These are phyloP conservation scores for Echiichthys vipera DNA, from an alignment of 2,797 vertebrate genomes.

Conservation along the genomic window DNA sequence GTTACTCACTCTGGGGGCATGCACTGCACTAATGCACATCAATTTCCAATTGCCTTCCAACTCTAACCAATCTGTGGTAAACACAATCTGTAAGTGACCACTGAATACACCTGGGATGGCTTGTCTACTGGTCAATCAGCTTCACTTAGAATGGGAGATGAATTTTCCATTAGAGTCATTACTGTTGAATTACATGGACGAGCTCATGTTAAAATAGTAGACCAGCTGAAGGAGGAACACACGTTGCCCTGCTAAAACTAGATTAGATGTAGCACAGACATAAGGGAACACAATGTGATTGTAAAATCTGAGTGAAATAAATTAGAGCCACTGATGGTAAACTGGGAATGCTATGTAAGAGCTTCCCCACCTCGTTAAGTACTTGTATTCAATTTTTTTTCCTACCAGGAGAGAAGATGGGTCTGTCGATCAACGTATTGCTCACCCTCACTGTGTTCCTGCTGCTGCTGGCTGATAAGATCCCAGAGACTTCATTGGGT, in stretches of 20 bases:
- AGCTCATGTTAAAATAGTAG: constrained; percentile 22
- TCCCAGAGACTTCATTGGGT: constrained; percentile 91
- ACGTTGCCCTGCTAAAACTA: constrained; percentile 7
- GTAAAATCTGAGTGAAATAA: neutral
- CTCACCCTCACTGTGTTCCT: constrained; percentile 96
- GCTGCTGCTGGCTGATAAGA: constrained; percentile 93
- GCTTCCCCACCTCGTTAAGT: neutral
- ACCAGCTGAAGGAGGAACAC: constrained; percentile 8
- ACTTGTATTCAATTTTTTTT: neutral
- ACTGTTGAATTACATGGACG: constrained; percentile 14
- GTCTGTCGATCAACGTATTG: constrained; percentile 92
- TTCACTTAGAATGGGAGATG: constrained; percentile 42
- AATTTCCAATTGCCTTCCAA: constrained; percentile 4
- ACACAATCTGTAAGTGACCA: constrained; percentile 29
- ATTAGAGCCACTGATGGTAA: neutral
- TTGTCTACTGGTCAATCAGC: constrained; percentile 14
- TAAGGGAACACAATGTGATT: neutral
- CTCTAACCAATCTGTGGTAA: constrained; percentile 23
- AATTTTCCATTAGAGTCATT: constrained; percentile 47
- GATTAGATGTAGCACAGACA: neutral
- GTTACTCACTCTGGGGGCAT: neutral
- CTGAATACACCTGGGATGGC: constrained; percentile 12
- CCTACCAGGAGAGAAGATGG: constrained; percentile 92
- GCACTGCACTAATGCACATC: neutral
- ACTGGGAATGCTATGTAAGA: neutral